Evolutionary conservation across 2,797 vertebrate genomes (phyloP), one percentile per base, ranked within the genome.

Genomic region (Dicrostonyx torquatus): DNA sequence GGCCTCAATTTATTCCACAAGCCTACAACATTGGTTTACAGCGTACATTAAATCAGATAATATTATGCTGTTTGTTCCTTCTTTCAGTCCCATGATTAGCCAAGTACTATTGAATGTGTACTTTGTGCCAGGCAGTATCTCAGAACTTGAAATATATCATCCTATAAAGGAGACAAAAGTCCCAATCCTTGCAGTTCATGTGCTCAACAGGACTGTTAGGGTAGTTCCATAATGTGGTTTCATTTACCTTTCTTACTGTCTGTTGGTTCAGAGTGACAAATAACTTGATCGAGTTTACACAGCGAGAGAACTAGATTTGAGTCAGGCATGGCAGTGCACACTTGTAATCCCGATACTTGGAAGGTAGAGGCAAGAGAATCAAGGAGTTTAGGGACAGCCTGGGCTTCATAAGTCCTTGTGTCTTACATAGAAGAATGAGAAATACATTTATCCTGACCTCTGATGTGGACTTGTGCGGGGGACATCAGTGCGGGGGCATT

Each of bases 41-140:
- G 26, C 90, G 4, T 92, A 70, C 43, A 66, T 89, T 94, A 87
- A 93, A 87, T 83, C 60, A 93, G 48, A 68, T 72, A 37, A 9
- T 73, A 76, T 22, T 45, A 68, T 90, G 14, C 68, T 90, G 37
- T 62, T 90, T 82, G 50, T 90, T 66, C 66, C 24, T 93, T 83
- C 45, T 91, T 94, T 92, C 7, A 78, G 9, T 83, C 29, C 31
- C 73, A 8, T 92, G 89, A 50, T 85, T 89, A 43, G 77, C 55
- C 37, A 93, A 43, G 12, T 93, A n/a, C 64, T 91, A 82, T 3
- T 86, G 64, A 78, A 45, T 82, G 37, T 83, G 17, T 50, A 20
- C 66, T 90, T 1, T 77, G 55, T 83, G 18, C 45, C 8, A 50
- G 34, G 10, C 18, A 70, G 31, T 80, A 31, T 73, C 94, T 87